phyloP scores from a whole-genome alignment of 2,888 invertebrate genomes.

The Acrobasis repandana region DNA sequence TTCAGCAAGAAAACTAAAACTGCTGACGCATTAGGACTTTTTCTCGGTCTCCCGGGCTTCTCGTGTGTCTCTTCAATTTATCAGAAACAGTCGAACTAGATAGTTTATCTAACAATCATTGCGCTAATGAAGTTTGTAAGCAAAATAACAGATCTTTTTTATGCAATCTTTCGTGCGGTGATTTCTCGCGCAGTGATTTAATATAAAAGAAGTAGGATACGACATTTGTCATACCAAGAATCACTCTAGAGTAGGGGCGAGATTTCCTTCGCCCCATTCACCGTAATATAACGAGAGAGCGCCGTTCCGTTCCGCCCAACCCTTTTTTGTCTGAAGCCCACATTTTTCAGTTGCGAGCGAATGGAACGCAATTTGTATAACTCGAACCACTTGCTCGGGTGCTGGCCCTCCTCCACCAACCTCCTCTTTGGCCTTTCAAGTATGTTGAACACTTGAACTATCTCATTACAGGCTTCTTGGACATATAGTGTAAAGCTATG shows the following conservation, averaged over 20 bases:
- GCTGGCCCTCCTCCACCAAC: not conserved
- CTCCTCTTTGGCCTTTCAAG: constrained; percentile 10
- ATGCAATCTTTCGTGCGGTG: constrained; percentile 1
- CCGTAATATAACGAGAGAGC: constrained; percentile 57
- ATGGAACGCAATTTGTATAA: constrained; percentile 65
- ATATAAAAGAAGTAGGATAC: constrained; percentile 31
- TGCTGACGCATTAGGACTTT: constrained; percentile 56
- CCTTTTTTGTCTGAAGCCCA: constrained; percentile 58
- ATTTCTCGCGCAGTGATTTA: constrained; percentile 21
- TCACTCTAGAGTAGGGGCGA: constrained; percentile 41
- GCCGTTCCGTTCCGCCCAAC: constrained; percentile 43
- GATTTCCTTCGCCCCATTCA: constrained; percentile 48
- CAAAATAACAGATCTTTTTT: not conserved
- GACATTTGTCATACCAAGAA: constrained; percentile 59
- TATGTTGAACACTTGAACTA: constrained; percentile 9
- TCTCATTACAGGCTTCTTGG: constrained; percentile 1
- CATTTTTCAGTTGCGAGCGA: constrained; percentile 64
- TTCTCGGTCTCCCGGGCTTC: constrained; percentile 41
- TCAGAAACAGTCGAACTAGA: constrained; percentile 30
- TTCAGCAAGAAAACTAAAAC: constrained; percentile 55
- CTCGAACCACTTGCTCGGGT: constrained; percentile 13
- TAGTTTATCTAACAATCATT: constrained; percentile 28
- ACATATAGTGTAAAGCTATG: not conserved
- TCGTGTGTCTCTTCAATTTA: constrained; percentile 40
- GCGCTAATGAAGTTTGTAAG: constrained; percentile 28